These are phyloP conservation scores for Phaedon cochleariae DNA, from an alignment of 2,888 invertebrate genomes.

Conservation along the genomic window DNA sequence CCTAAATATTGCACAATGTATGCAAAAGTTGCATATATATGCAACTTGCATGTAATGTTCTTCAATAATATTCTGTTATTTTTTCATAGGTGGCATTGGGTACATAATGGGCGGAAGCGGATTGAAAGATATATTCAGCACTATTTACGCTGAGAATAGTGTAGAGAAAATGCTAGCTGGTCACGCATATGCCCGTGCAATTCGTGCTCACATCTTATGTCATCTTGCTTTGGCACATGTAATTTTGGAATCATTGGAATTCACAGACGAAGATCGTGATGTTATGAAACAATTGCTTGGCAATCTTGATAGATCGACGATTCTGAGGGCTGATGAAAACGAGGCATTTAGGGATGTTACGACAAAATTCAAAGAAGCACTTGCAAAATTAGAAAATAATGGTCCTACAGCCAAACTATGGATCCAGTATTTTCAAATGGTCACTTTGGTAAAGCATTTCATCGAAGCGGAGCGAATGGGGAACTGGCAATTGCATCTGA, in stretches of 20 bases:
- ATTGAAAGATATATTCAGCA: conserved; percentile 6
- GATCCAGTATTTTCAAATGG: conserved; percentile 50
- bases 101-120: conserved; percentile 22
- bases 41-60: too few species aligned
- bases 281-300: background rate
- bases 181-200: conserved; percentile 30
- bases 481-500: conserved; percentile 43
- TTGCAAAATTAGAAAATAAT: conserved; percentile 12
- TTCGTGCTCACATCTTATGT: background rate
- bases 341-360: conserved; percentile 3
- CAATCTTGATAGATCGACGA: background rate
- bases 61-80: too few species aligned
- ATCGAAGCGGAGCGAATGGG: conserved; percentile 50
- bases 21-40: too few species aligned
- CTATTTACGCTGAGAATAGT: background rate
- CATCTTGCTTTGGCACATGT: background rate
- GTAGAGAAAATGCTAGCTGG: conserved; percentile 28
- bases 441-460: conserved; percentile 47
- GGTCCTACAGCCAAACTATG: conserved; percentile 39
- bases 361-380: background rate
- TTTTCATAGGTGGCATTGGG: too few species aligned
- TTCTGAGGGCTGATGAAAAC: background rate
- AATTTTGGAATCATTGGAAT: background rate
- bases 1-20: too few species aligned
- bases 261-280: too few species aligned